These are phyloP conservation scores for Mamestra brassicae DNA, from an alignment of 2,888 invertebrate species.

Conservation along the genomic window DNA sequence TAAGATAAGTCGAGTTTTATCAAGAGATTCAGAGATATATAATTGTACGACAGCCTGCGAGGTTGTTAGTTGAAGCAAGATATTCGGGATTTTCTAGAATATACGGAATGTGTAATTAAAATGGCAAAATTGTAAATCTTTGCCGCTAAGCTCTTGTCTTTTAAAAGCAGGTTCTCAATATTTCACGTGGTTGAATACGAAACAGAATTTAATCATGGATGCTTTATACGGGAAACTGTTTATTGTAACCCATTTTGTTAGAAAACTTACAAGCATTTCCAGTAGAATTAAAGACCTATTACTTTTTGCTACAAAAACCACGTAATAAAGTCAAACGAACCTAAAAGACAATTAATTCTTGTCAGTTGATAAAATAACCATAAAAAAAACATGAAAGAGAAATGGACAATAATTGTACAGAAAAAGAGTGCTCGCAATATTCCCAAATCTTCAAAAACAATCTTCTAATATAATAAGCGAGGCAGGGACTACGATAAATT, in stretches of 20 bases:
- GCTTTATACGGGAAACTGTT: constrained; percentile 14
- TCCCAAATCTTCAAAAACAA: constrained; percentile 60
- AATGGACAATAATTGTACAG: constrained; percentile 25
- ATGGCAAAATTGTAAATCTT: constrained; percentile 38
- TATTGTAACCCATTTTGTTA: constrained; percentile 7
- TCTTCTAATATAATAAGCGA: constrained; percentile 58
- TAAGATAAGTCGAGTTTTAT: constrained; percentile 61
- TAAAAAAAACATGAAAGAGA: constrained; percentile 13
- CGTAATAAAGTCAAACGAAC: not conserved
- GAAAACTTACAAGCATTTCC: not conserved
- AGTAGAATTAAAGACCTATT: not conserved
- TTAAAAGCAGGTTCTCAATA: constrained; percentile 38
- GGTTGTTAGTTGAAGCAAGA: constrained; percentile 36
- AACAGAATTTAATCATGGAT: constrained; percentile 46
- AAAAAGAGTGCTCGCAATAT: constrained; percentile 35
- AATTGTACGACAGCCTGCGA: constrained; percentile 50
- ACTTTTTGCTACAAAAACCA: not conserved
- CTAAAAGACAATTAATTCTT: not conserved
- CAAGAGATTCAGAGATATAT: constrained; percentile 62
- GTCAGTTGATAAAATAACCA: constrained; percentile 31
- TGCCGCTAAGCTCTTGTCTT: constrained; percentile 44
- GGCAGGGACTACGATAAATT: constrained; percentile 75
- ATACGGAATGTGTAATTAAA: constrained; percentile 44
- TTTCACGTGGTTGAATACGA: constrained; percentile 35
- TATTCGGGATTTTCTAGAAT: constrained; percentile 42